Base-by-base conservation (phyloP, 2,888 invertebrate genomes). In the Panopea generosa region DNA sequence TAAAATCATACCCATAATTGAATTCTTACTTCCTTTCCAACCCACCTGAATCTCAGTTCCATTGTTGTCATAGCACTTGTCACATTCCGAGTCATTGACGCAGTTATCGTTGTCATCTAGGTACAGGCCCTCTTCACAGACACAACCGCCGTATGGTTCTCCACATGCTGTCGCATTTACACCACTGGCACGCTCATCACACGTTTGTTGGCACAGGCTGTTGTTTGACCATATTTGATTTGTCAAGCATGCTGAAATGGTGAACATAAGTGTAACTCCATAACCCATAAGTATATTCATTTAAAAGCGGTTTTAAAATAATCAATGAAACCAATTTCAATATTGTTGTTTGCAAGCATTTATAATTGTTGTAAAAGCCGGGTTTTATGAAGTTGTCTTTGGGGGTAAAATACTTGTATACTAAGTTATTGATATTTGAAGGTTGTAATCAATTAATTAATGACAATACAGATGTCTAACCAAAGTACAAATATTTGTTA, bases 161-260 rank as follows among this genome's bases (percentile, higher is more conserved):
- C 27, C 45, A 18, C 75, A 75, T 14, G 40, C 26, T n/a, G 60
- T 56, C 18, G 55, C 33, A 45, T 60, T 65, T 29, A 65, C 59
- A 4, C 50, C 65, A n/a, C n/a, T n/a, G 61, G 33, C 47, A 52
- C 69, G 26, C 38, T 69, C 61, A 16, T 53, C 53, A 47, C 69
- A 69, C 2, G 61, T 69, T 22, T 59, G 59, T 38, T 69, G 69
- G 47, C 69, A 69, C 16, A 69, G 33, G 40, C 69, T 69, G 61
- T 45, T 47, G 55, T 61, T 69, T 0, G 61, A 61, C 69, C 69
- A 69, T n/a, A 61, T 38, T 18, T 61, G 61, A 55, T 69, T 53
- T n/a, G 49, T 50, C 4, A 29, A 2, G 43, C 65, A 71, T 6
- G 43, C 63, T 52, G 20, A 55, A 50, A n/a, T n/a, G n/a, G n/a